Percentiles rank a stretch among this genome's conserved stretches.
Evolutionary conservation across 2,113 vertebrate species (phyloP).

Genomic region (Scomber colias): DNA sequence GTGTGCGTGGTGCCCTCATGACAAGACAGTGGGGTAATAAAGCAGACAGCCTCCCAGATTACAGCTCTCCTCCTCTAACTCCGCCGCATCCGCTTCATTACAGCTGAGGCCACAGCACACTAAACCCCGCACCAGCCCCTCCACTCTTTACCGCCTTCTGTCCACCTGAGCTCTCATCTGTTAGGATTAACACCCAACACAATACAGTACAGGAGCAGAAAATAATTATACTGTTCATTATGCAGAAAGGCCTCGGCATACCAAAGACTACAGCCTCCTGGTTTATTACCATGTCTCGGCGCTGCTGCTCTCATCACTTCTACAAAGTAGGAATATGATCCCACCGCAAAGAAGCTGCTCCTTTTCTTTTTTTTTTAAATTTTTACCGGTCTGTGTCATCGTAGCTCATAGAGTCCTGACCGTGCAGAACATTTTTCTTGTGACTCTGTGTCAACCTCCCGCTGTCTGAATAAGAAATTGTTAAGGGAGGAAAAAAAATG

Average conservation of each 20-base stretch:
- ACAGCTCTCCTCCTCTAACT: conserved; percentile 47
- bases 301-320: conserved; percentile 47
- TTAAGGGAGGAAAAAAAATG: conserved; percentile 20
- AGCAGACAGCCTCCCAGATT: conserved; percentile 60
- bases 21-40: conserved; percentile 64
- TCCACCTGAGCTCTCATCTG: conserved; percentile 72
- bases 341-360: conserved; percentile 36
- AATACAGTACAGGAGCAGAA: conserved; percentile 35
- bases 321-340: conserved; percentile 55
- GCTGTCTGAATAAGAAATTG: conserved; percentile 50
- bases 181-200: conserved; percentile 53
- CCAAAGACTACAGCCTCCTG: conserved; percentile 39
- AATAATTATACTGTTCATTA: conserved; percentile 70
- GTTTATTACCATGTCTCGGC: conserved; percentile 37
- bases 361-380: conserved; percentile 16
- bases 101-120: conserved; percentile 56
- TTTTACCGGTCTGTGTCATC: conserved; percentile 43
- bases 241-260: conserved; percentile 38
- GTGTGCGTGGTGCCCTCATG: conserved; percentile 36
- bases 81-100: conserved; percentile 68
- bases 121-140: conserved; percentile 54
- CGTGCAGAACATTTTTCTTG: conserved; percentile 45
- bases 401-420: conserved; percentile 44
- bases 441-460: conserved; percentile 51
- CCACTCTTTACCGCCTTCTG: conserved; percentile 67